Percentiles rank a stretch among this genome's conserved stretches.
phyloP scores from a whole-genome alignment of 2,888 invertebrate species.

The Drosophila falleni region DNA sequence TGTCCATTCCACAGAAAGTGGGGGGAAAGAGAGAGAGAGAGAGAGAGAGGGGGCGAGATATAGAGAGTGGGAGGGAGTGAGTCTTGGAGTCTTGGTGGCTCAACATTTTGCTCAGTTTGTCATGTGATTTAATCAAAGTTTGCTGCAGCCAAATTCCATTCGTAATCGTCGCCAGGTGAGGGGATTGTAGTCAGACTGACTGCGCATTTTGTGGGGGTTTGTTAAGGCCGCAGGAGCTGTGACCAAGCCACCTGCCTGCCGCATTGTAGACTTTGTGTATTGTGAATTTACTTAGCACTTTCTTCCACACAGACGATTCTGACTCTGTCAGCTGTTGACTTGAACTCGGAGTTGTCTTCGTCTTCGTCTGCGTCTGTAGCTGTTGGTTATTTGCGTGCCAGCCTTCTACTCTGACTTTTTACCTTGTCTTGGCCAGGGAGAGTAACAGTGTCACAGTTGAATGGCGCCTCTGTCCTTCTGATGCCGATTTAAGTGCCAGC shows the following conservation, averaged over 20 bases:
- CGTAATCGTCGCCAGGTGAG: conserved; percentile 50
- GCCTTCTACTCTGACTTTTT: not conserved
- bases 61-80: not conserved
- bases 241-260: conserved; percentile 37
- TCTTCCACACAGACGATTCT: conserved; percentile 57
- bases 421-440: conserved; percentile 1
- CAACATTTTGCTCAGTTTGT: conserved; percentile 50
- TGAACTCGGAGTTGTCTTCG: conserved; percentile 27
- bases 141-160: conserved; percentile 68
- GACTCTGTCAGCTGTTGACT: conserved; percentile 54
- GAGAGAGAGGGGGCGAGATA: not conserved
- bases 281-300: conserved; percentile 78
- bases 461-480: conserved; percentile 39
- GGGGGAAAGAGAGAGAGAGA: not conserved
- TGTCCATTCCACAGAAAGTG: conserved; percentile 18
- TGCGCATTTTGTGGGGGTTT: conserved; percentile 57
- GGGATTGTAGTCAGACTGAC: conserved; percentile 16
- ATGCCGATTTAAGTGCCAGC: conserved; percentile 77
- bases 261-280: conserved; percentile 63
- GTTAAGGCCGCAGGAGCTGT: conserved; percentile 35
- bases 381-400: conserved; percentile 70
- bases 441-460: conserved; percentile 63
- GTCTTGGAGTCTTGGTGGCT: conserved; percentile 37
- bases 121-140: conserved; percentile 78
- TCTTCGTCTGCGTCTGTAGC: conserved; percentile 31